These are phyloP conservation scores for Drosophila atroscutellata DNA, from an alignment of 2,888 invertebrate genomes.

Conservation along the genomic window DNA sequence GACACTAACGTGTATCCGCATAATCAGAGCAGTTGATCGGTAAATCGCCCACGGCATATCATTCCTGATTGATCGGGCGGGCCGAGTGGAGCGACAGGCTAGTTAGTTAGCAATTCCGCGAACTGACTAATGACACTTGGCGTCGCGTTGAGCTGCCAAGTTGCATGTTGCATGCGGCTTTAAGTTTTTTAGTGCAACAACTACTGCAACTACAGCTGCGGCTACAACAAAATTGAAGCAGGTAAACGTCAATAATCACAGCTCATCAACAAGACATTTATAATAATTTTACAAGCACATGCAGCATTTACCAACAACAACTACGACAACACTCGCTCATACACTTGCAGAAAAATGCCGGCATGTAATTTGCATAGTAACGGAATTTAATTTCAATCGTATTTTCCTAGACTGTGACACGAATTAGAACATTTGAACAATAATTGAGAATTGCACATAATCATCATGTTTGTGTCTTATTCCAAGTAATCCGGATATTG, in stretches of 20 bases:
- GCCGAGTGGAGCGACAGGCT: conserved; percentile 61
- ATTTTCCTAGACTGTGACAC: not conserved
- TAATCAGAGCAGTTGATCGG: conserved; percentile 71
- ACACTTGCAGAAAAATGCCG: conserved; percentile 6
- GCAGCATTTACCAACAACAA: conserved; percentile 40
- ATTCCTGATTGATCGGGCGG: conserved; percentile 68
- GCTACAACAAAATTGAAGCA: conserved; percentile 59
- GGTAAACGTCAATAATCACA: conserved; percentile 78
- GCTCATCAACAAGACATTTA: conserved; percentile 79
- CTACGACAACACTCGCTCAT: conserved; percentile 13
- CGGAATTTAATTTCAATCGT: not conserved
- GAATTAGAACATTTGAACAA: not conserved
- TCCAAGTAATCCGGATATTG: not conserved
- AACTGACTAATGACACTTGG: conserved; percentile 77
- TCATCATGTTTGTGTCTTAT: not conserved
- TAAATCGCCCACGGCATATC: conserved; percentile 68
- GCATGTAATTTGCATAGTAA: not conserved
- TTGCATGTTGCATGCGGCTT: conserved; percentile 48
- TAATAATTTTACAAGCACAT: conserved; percentile 75
- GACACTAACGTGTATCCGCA: conserved; percentile 50
- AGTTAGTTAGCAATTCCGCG: conserved; percentile 72
- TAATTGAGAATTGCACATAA: not conserved
- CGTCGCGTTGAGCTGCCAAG: conserved; percentile 53
- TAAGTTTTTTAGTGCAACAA: conserved; percentile 13
- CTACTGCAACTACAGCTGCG: conserved; percentile 1